Evolutionary conservation across 2,113 vertebrate species (phyloP).

Genomic region (Verasper variegatus): DNA sequence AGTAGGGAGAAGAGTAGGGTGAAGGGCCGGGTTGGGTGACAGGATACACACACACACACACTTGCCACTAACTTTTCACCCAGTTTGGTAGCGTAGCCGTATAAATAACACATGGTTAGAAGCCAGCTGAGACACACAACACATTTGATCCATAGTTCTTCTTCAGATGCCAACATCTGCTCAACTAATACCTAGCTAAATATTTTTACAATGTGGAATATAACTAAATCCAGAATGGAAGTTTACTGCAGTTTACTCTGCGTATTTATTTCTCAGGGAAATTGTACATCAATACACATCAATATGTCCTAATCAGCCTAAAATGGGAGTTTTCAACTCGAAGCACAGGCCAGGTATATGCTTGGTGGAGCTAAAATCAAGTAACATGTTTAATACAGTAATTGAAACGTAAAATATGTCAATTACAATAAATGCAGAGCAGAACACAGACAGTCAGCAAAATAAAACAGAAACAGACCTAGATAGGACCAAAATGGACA

Average conservation of each 20-base stretch:
- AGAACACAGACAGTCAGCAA: too few relatives aligned
- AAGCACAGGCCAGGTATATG: too few relatives aligned
- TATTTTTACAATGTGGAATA: conserved; percentile 4
- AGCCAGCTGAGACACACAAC: neutral
- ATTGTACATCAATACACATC: neutral
- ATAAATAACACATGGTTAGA: neutral
- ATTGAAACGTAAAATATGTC: too few relatives aligned
- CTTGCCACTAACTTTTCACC: conserved; percentile 19
- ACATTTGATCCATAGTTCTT: neutral
- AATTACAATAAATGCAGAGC: too few relatives aligned
- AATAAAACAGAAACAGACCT: too few relatives aligned
- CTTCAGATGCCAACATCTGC: conserved; percentile 15
- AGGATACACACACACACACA: neutral
- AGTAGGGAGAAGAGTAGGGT: conserved; percentile 1
- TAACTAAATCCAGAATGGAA: conserved; percentile 25
- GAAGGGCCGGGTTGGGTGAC: neutral
- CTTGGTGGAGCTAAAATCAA: too few relatives aligned
- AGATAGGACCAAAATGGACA: too few relatives aligned
- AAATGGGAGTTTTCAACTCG: too few relatives aligned
- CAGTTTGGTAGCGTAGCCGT: neutral
- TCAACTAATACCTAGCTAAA: conserved; percentile 7
- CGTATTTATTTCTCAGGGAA: neutral
- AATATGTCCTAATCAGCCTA: neutral
- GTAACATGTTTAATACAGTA: too few relatives aligned
- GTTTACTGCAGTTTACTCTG: neutral